Evolutionary conservation across 2,888 invertebrate species (phyloP), one percentile per base, ranked within the genome.

Genomic region (Artemia sinica): DNA sequence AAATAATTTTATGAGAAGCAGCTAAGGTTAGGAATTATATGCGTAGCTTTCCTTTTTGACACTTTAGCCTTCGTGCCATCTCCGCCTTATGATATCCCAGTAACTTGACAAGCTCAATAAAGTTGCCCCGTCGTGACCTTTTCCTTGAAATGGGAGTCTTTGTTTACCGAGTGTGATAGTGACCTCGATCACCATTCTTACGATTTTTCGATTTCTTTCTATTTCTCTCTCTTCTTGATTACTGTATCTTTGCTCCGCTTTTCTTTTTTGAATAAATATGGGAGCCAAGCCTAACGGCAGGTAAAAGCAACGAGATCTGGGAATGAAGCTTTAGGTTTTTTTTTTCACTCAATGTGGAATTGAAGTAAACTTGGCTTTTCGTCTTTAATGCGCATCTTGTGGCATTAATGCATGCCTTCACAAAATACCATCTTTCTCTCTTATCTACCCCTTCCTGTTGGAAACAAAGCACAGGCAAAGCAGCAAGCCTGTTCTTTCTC

Each of bases 231-330:
- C n/a, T n/a, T n/a, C n/a, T n/a, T n/a, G 11, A n/a, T n/a, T 52
- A 11, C 52, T 11, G n/a, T n/a, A 52, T 52, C 52, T 52, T 52
- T 52, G 52, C 52, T 52, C 52, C 52, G 52, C 52, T 52, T 52
- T 52, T 52, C 52, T 52, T 52, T 52, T 11, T 52, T n/a, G 52
- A 52, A 52, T 52, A 52, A 52, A 52, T 52, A 52, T 52, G 52
- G 52, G 11, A 52, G 52, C 52, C 11, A 52, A 52, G 52, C n/a
- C n/a, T n/a, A n/a, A n/a, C n/a, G n/a, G n/a, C n/a, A n/a, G n/a
- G n/a, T n/a, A n/a, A n/a, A n/a, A n/a, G n/a, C n/a, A n/a, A n/a
- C n/a, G n/a, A n/a, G n/a, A n/a, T n/a, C n/a, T n/a, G n/a, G n/a
- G n/a, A n/a, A n/a, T n/a, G n/a, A n/a, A n/a, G n/a, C n/a, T n/a